Percentiles rank a stretch among this genome's conserved stretches.
Conservation (phyloP, 1,140 invertebrate genomes). For the Eubasilissa regina region DNA sequence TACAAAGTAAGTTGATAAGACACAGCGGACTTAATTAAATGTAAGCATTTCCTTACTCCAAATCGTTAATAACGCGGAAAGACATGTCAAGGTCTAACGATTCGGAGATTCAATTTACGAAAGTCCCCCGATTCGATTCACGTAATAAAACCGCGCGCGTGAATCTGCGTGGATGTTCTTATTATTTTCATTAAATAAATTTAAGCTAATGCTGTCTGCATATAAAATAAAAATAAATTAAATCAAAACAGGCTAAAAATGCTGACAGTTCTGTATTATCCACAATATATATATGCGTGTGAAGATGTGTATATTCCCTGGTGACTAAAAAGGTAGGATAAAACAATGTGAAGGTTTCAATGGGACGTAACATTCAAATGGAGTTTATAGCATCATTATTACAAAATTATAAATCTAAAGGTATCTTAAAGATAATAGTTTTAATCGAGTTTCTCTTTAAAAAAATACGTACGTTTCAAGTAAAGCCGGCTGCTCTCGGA, state of each 20-base stretch:
- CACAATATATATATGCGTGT: background rate
- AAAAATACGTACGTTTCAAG: no score
- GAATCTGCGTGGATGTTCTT: no score
- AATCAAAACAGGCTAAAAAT: background rate
- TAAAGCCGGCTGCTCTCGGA: background rate
- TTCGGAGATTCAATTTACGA: no score
- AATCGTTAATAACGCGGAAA: background rate
- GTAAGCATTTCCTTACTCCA: background rate
- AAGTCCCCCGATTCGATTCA: no score
- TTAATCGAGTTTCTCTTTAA: no score
- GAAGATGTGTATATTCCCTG: background rate
- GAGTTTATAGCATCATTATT: background rate
- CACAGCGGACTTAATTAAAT: background rate
- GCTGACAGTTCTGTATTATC: background rate
- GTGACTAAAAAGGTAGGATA: background rate
- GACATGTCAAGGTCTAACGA: background rate
- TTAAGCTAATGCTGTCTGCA: no score
- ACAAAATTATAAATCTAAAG: no score
- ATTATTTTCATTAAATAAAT: no score
- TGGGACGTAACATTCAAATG: constrained; percentile 20
- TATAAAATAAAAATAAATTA: background rate
- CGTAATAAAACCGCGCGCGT: no score
- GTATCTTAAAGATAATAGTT: no score
- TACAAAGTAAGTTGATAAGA: background rate
- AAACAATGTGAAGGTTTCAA: constrained; percentile 32